Conservation (phyloP, 2,113 vertebrate species). For the Todiramphus chloris region DNA sequence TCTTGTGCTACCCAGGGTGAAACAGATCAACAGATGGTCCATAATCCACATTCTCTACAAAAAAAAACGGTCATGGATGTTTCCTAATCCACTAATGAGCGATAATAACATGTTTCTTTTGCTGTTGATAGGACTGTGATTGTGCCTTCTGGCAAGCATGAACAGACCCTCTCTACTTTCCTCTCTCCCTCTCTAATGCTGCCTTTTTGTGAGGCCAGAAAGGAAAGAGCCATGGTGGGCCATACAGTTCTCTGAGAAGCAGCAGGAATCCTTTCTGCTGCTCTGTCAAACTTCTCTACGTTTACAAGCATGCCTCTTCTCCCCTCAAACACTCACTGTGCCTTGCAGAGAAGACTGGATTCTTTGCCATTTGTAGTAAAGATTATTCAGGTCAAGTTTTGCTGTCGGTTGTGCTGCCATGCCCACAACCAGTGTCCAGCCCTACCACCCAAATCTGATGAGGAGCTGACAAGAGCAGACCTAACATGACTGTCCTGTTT, state of each 20-base stretch:
- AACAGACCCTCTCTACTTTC: neutral
- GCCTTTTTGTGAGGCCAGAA: neutral
- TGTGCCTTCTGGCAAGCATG: neutral
- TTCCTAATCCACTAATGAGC: neutral
- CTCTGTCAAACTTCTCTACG: neutral
- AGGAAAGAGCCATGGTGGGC: neutral
- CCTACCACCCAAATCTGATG: neutral
- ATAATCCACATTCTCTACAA: neutral
- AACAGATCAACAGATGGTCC: neutral
- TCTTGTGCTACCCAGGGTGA: neutral
- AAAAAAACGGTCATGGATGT: neutral
- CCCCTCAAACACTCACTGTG: neutral
- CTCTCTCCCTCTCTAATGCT: neutral
- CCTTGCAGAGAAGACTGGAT: neutral
- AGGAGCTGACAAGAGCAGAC: neutral
- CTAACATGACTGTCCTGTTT: neutral
- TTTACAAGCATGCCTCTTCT: neutral
- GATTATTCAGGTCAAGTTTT: neutral
- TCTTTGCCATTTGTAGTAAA: neutral
- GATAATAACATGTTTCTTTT: neutral
- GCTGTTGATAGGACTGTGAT: neutral
- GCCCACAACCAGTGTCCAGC: neutral
- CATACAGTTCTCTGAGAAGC: neutral
- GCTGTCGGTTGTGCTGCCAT: rapidly evolving
- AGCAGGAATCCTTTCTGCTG: neutral